Evolutionary conservation across 2,797 vertebrate species (phyloP), one percentile per base, ranked within the genome.

Genomic region (Mionectes olivaceus): DNA sequence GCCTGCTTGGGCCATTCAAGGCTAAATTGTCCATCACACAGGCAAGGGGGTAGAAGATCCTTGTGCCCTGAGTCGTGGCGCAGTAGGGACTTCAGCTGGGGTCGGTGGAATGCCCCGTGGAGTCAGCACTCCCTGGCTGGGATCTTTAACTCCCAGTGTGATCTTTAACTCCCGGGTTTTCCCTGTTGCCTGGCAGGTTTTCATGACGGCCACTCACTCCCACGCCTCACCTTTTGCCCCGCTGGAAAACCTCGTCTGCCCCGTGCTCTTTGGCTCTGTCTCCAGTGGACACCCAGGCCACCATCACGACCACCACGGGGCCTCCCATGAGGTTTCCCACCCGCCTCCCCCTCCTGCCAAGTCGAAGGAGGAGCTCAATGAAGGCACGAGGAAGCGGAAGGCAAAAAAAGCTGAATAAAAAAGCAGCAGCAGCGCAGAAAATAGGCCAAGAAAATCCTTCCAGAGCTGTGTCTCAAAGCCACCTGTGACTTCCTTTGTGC

Each of bases 121-220:
- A 11, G 57, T 53, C 25, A 30, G 28, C 3, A 2, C 82, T 80
- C 76, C 39, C 14, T 11, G 49, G 47, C 41, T 50, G 32, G 7
- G 35, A 24, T 80, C 49, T 39, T 39, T 39, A 39, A 39, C 37
- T 39, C 37, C 35, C 35, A 35, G 37, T 37, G 37, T 37, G 35
- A 24, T 80, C 49, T 39, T 64, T 87, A 6, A 75, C 49, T 57
- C 18, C 19, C n/a, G 22, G 13, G 30, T 73, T 24, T 61, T 53
- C 68, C 7, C 32, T 79, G 14, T 81, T 55, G 27, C 30, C 13
- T 7, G 44, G 33, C 95, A 99, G 99, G 99, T 99, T 95, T 97
- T 98, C 97, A 98, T 99, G 99, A 99, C 99, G 0, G 99, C 99
- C n/a, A 98, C 99, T 13, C 99, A 99, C 96, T 99, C 99, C 44